These are phyloP conservation scores for Drosophila antonietae DNA, from an alignment of 2,888 invertebrate species.

Conservation along the genomic window DNA sequence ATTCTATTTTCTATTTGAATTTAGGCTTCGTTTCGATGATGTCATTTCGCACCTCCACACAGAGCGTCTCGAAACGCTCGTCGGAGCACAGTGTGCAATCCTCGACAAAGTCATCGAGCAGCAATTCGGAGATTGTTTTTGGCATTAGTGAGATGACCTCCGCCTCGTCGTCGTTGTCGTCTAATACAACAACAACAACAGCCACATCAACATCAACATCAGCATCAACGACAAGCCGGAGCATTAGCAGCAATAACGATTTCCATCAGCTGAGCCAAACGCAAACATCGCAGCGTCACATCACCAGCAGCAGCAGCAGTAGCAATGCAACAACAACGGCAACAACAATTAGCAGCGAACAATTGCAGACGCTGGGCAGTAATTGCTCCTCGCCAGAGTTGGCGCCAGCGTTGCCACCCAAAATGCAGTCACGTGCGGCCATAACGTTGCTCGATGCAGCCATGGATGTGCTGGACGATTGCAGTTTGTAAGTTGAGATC, in stretches of 20 bases:
- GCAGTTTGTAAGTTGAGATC: slow-evolving; percentile 82
- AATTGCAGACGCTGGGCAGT: slow-evolving; percentile 19
- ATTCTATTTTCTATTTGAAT: slow-evolving; percentile 13
- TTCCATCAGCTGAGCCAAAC: slow-evolving; percentile 60
- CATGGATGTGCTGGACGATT: slow-evolving; percentile 85
- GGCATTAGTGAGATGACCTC: slow-evolving; percentile 69
- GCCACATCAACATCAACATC: background rate
- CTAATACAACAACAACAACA: slow-evolving; percentile 19
- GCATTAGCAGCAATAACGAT: slow-evolving; percentile 49
- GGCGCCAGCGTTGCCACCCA: slow-evolving; percentile 71
- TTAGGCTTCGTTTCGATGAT: slow-evolving; percentile 88
- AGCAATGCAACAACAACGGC: slow-evolving; percentile 16
- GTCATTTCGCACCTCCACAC: slow-evolving; percentile 87
- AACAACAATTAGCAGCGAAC: slow-evolving; percentile 46
- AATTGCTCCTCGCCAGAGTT: slow-evolving; percentile 43
- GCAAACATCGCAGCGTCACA: slow-evolving; percentile 52
- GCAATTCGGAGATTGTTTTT: slow-evolving; percentile 78
- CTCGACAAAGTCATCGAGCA: slow-evolving; percentile 80
- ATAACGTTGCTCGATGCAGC: slow-evolving; percentile 89
- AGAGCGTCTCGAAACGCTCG: slow-evolving; percentile 87
- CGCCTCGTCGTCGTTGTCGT: slow-evolving; percentile 22
- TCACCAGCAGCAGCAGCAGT: slow-evolving; percentile 38
- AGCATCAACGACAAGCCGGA: slow-evolving; percentile 44
- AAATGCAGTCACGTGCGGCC: slow-evolving; percentile 39
- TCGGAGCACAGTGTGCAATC: slow-evolving; percentile 86